These are phyloP conservation scores for Lemur catta DNA, from an alignment of 2,797 vertebrate species.

Conservation along the genomic window DNA sequence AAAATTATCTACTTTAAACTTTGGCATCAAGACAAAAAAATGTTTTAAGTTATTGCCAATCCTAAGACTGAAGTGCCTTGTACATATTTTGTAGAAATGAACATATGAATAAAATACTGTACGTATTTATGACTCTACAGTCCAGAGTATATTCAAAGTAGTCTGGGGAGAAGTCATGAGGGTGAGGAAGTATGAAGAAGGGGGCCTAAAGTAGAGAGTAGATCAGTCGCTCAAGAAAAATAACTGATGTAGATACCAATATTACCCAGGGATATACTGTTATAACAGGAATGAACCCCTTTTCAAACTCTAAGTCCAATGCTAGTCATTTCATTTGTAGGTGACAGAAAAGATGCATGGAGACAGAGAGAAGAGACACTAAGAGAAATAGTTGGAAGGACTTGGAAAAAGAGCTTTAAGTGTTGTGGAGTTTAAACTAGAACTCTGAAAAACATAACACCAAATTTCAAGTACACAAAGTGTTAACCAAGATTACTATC, in stretches of 20 bases:
- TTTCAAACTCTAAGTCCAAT: slow-evolving; percentile 34
- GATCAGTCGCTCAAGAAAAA: slow-evolving; percentile 21
- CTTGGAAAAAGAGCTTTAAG: neutral
- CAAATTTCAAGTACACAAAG: slow-evolving; percentile 23
- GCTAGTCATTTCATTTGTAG: neutral
- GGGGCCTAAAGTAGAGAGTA: neutral
- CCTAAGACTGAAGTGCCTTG: neutral
- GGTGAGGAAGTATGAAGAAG: neutral
- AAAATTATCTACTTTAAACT: slow-evolving; percentile 43
- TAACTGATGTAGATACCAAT: neutral
- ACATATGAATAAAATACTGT: neutral
- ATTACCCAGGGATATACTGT: neutral
- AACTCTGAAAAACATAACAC: neutral
- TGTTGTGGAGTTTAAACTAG: neutral
- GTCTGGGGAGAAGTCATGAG: neutral
- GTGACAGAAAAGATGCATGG: neutral
- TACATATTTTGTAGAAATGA: neutral
- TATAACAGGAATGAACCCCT: neutral
- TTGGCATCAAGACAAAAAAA: neutral
- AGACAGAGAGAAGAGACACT: neutral
- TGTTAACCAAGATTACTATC: slow-evolving; percentile 15
- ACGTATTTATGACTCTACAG: neutral
- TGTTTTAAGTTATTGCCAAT: neutral
- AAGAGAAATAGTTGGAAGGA: neutral
- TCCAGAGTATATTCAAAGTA: slow-evolving; percentile 36